A percentile compares a stretch with the other conserved stretches of the same genome.
phyloP scores from a whole-genome alignment of 2,797 vertebrate genomes.

The Coilia nasus region DNA sequence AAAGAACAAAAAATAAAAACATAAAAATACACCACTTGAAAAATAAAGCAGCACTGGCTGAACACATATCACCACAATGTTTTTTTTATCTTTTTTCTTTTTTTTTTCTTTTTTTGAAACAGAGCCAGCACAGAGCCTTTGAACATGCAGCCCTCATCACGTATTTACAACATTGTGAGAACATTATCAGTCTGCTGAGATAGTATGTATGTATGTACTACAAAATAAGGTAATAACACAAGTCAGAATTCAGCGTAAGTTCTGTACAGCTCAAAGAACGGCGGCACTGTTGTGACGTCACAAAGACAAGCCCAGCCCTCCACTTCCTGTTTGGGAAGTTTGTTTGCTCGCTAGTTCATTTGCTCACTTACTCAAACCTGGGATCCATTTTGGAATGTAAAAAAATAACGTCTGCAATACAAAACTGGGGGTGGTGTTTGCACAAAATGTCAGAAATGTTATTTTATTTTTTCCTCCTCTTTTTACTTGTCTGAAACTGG shows the following conservation, averaged over 20 bases:
- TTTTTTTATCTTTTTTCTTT: conserved; percentile 54
- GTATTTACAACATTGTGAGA: conserved; percentile 69
- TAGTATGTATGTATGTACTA: conserved; percentile 61
- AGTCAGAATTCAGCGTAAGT: conserved; percentile 57
- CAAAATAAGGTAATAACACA: conserved; percentile 54
- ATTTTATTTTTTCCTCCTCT: background rate
- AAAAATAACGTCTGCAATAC: background rate
- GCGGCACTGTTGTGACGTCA: conserved; percentile 53
- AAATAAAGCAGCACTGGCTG: conserved; percentile 72
- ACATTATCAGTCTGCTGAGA: conserved; percentile 59
- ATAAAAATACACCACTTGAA: conserved; percentile 72
- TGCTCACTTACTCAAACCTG: conserved; percentile 22
- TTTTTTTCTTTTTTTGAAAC: conserved; percentile 54
- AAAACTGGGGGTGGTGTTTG: conserved; percentile 4
- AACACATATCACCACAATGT: conserved; percentile 75
- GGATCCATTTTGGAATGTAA: conserved; percentile 13
- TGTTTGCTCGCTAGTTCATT: too few relatives aligned
- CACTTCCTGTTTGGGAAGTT: conserved; percentile 56
- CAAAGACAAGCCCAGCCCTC: conserved; percentile 53
- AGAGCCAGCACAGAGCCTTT: conserved; percentile 70
- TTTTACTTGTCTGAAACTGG: background rate
- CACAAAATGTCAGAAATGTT: background rate
- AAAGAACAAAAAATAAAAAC: conserved; percentile 51
- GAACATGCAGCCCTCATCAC: conserved; percentile 71
- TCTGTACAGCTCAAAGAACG: conserved; percentile 61